Base-by-base conservation (phyloP, 2,888 invertebrate genomes). In the Andrena bucephala region DNA sequence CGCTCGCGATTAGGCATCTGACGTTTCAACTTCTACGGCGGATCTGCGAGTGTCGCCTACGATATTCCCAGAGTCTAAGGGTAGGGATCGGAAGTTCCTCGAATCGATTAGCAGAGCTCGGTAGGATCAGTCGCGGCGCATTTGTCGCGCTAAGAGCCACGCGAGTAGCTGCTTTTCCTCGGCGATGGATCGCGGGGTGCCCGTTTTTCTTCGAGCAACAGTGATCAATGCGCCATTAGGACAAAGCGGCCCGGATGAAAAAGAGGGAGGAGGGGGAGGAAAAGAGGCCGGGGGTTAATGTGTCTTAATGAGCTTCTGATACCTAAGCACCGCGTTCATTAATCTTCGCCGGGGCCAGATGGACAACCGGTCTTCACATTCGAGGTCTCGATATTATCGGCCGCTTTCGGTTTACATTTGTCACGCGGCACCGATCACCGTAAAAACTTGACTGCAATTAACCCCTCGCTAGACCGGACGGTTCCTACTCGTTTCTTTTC, bases 261-360 rank as follows among this genome's bases (percentile, higher is more conserved):
- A 67, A 68, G 54, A 62, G 20, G 27, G 24, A 36, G 13, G 29
- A 33, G 24, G 48, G 13, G 29, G 42, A 6, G 54, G 29, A 20
- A 78, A 73, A 76, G 70, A 48, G 72, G 67, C 50, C 54, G 70
- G 69, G 42, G 83, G 84, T 87, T 88, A 89, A 87, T 87, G 88
- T 78, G 83, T 87, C 87, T 85, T 89, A 89, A 89, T 87, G 88
- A 86, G 83, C 82, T 77, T 73, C 71, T 74, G 84, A 86, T 87
- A 71, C 80, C 76, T 74, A 75, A 59, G 71, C 71, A 52, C 62
- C 8, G 70, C 80, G 84, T 84, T 87, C 85, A 87, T 87, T 87
- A 87, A 87, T 87, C 87, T 79, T 70, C 60, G 13, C n/a, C n/a
- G 70, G 13, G 70, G 68, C 79, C 83, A 73, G 73, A 84, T 76